Percentiles rank a stretch among this genome's conserved stretches.
These are phyloP conservation scores for Drosophila incognita DNA, from an alignment of 2,888 invertebrate genomes.

Conservation along the genomic window DNA sequence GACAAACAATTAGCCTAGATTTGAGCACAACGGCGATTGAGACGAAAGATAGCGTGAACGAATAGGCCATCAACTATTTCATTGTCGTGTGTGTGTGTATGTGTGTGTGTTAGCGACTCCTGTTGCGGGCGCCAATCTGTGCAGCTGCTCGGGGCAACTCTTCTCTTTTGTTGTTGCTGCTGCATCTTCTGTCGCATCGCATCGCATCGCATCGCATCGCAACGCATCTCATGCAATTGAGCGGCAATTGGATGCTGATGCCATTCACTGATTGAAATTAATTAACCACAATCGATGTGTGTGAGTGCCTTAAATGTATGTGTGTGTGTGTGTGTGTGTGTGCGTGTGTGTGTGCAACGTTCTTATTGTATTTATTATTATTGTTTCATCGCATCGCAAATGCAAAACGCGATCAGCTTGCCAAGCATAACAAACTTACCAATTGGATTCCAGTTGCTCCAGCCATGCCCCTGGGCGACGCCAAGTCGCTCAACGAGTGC, in stretches of 20 bases:
- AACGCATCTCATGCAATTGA: slow-evolving; percentile 56
- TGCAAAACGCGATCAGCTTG: neutral
- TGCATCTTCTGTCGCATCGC: slow-evolving; percentile 43
- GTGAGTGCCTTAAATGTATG: neutral
- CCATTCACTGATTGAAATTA: slow-evolving; percentile 72
- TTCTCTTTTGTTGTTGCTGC: slow-evolving; percentile 32
- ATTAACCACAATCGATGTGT: slow-evolving; percentile 45
- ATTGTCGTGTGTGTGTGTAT: neutral
- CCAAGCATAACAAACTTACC: slow-evolving; percentile 50
- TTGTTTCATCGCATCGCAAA: slow-evolving; percentile 1
- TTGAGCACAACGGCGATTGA: slow-evolving; percentile 43
- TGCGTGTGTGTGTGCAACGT: neutral
- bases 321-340: neutral
- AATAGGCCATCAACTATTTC: slow-evolving; percentile 8
- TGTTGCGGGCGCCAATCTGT: slow-evolving; percentile 31
- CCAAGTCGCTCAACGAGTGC: slow-evolving; percentile 31
- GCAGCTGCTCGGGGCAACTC: slow-evolving; percentile 44
- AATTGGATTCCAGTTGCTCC: slow-evolving; percentile 24
- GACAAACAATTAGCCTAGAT: slow-evolving; percentile 82
- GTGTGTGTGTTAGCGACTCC: slow-evolving; percentile 1
- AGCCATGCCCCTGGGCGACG: slow-evolving; percentile 42
- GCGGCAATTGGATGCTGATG: slow-evolving; percentile 71
- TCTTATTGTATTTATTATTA: neutral
- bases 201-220: slow-evolving; percentile 50
- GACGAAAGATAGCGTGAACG: slow-evolving; percentile 17